Evolutionary conservation across 2,797 vertebrate species (phyloP), one percentile per base, ranked within the genome.

Genomic region (Cynodonichthys magdalenae): DNA sequence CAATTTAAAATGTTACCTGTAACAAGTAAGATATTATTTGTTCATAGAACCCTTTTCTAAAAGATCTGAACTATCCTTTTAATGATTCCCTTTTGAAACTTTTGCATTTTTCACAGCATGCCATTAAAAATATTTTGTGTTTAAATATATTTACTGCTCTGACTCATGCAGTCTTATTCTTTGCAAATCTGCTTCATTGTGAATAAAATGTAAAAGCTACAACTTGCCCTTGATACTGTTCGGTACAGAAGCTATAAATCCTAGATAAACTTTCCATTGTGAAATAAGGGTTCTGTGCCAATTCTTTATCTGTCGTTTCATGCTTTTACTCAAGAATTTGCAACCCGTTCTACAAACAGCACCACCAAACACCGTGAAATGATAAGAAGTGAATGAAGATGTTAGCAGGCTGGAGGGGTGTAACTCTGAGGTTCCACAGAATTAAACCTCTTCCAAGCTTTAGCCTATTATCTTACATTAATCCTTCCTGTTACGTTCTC

Each of bases 371-470:
- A 56, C 49, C 31, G 59, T 44, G 31, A 27, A 63, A 44, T 46
- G 78, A 84, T 78, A 79, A 76, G 60, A 44, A 42, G 63, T 56
- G 80, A 83, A 59, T 64, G 71, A 73, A 84, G 80, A 81, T 34
- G 64, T 36, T 28, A 63, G 64, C 44, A 48, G 47, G 61, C 15
- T 3, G 20, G 10, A 71, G 61, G 28, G 59, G 58, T 39, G 36
- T 66, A 65, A 72, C 53, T 76, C 58, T n/a, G 56, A 45, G 54
- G 60, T 42, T 59, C 51, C 34, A 58, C 65, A 45, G 39, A 61
- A 24, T 49, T 12, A 34, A 12, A 20, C 17, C 8, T 5, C 11
- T 12, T 39, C 6, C 4, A 9, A 31, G 31, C 31, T 31, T 31
- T 31, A 31, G 31, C 24, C 24, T 31, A 4, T 31, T 31, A 31